Evolutionary conservation across 1,140 invertebrate genomes (phyloP).

Genomic region (Eumeta japonica): DNA sequence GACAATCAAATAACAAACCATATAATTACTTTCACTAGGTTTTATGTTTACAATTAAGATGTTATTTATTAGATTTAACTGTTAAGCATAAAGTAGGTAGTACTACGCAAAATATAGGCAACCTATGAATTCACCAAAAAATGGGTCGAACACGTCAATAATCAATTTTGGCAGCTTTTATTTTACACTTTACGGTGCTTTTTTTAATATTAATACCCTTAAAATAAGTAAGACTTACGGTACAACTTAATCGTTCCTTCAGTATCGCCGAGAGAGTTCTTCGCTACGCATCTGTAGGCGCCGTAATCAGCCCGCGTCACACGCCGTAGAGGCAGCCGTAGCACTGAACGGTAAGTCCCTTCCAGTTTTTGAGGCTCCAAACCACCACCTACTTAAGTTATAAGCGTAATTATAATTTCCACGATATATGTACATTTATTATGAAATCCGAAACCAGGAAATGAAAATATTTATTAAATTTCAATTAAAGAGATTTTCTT

Average conservation of each 20-base stretch:
- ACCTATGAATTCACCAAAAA: no score
- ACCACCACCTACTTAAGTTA: constrained; percentile 64
- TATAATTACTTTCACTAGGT: no score
- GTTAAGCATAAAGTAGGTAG: no score
- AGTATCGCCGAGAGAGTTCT: constrained; percentile 84
- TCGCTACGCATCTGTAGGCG: constrained; percentile 83
- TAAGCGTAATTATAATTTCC: background rate
- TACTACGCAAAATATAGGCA: no score
- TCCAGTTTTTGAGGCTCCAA: constrained; percentile 70
- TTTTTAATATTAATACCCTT: no score
- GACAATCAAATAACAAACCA: no score
- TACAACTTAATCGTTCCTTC: constrained; percentile 86
- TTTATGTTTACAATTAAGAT: no score
- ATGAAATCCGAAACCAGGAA: background rate
- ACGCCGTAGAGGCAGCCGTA: constrained; percentile 73
- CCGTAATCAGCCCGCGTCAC: constrained; percentile 70
- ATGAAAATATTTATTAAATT: background rate
- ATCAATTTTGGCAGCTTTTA: no score
- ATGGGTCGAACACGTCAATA: no score
- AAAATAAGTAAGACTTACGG: constrained; percentile 68
- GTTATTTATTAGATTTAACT: no score
- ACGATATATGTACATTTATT: background rate
- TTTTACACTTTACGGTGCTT: no score
- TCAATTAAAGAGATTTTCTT: background rate
- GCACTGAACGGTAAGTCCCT: constrained; percentile 74